Percentiles rank a stretch among this genome's conserved stretches.
These are phyloP conservation scores for Typhlichthys eigenmanni DNA, from an alignment of 2,797 vertebrate species.

Conservation along the genomic window DNA sequence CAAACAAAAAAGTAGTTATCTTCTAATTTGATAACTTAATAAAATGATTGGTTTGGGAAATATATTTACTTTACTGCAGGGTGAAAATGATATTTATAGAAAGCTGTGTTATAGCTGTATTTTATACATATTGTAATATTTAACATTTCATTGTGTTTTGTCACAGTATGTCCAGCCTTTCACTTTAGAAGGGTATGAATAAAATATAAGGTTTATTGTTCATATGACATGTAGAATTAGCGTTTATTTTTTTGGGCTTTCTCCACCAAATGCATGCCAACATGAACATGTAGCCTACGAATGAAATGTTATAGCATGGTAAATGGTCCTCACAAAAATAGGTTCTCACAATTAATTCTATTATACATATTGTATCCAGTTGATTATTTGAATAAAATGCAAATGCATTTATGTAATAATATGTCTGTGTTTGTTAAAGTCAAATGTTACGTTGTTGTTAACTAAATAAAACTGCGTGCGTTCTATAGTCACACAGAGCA, in stretches of 20 bases:
- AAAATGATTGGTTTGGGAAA: no score
- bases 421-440: conserved; percentile 7
- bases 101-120: conserved; percentile 53
- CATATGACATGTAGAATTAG: conserved; percentile 35
- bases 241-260: conserved; percentile 43
- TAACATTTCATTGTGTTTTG: conserved; percentile 51
- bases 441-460: not conserved
- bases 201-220: conserved; percentile 46
- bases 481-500: no score
- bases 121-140: conserved; percentile 56
- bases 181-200: conserved; percentile 43
- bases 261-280: conserved; percentile 72
- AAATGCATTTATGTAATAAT: conserved; percentile 67
- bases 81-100: conserved; percentile 30
- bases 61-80: conserved; percentile 32
- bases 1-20: not conserved
- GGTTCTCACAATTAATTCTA: conserved; percentile 57
- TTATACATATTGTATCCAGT: conserved; percentile 74
- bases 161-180: conserved; percentile 37
- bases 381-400: conserved; percentile 79
- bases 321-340: conserved; percentile 30
- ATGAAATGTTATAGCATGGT: conserved; percentile 66
- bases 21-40: no score
- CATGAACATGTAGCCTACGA: conserved; percentile 34
- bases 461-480: not conserved